Base-by-base conservation (phyloP, 2,888 invertebrate genomes). In the Pristionchus maxplancki region DNA sequence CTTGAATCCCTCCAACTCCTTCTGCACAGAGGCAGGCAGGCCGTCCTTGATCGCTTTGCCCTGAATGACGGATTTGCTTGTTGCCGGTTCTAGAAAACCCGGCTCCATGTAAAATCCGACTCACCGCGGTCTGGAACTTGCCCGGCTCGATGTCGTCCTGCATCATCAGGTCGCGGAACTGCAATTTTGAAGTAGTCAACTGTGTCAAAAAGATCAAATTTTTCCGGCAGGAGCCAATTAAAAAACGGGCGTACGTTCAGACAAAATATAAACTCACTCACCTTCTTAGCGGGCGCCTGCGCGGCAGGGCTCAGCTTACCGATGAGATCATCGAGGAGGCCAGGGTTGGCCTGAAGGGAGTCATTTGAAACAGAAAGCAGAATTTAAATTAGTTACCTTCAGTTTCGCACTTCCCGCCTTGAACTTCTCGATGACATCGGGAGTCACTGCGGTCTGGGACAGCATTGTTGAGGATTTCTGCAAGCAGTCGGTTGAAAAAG, bases 291-390 rank as follows among this genome's bases (percentile, higher is more conserved):
- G 24, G 74, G 34, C 5, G 31, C 74, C 24, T 74, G 74, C 37
- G 74, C 74, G 24, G 31, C 74, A 37, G 74, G 74, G 24, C 74
- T 74, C 74, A 74, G 74, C 74, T 74, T 74, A 17, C 34, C 74
- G 37, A 74, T 74, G 37, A 34, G 8, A 1, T 37, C 74, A 28
- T 34, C 74, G 74, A 37, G 20, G 24, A 40, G 17, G 11, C 37
- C 74, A 1, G 74, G 74, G 34, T 74, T 74, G 34, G 74, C 74
- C 74, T 74, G 74, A 37, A 34, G n/a, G 3, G 28, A 13, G 50
- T 50, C 1, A 15, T 50, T 15, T 6, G 48, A 9, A 13, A 50
- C 11, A 11, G 5, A 15, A 4, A 50, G 13, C 2, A n/a, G 1
- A 8, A n/a, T n/a, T 62, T 62, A 28, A 62, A 28, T 1, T 28